Conservation (phyloP, 1,140 invertebrate genomes). For the Centruroides vittatus region DNA sequence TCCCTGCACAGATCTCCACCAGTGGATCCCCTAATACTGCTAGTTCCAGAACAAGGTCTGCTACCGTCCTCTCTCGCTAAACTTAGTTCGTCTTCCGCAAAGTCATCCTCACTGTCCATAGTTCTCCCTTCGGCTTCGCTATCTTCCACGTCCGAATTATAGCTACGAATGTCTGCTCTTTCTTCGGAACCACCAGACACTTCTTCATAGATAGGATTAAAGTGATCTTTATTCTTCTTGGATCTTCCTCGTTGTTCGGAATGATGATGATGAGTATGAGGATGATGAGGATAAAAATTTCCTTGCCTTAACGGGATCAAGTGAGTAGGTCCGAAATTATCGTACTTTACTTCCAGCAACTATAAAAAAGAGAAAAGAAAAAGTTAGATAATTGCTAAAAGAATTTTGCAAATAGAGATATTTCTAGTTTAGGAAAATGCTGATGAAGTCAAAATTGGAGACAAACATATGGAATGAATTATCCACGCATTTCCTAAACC, state of each 20-base stretch:
- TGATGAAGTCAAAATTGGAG: neutral
- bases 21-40: conserved; percentile 17
- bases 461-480: too few species aligned
- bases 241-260: neutral
- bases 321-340: conserved; percentile 15
- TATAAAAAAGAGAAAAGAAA: conserved; percentile 11
- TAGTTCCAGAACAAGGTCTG: conserved; percentile 15
- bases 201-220: conserved; percentile 20
- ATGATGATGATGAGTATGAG: conserved; percentile 6
- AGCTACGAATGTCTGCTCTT: conserved; percentile 4
- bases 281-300: conserved; percentile 9
- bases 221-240: conserved; percentile 13
- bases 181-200: conserved; percentile 17
- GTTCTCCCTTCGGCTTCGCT: conserved; percentile 15
- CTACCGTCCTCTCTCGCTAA: conserved; percentile 14
- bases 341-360: conserved; percentile 19
- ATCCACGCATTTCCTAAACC: too few species aligned
- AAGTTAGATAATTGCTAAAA: neutral
- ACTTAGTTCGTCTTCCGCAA: conserved; percentile 20
- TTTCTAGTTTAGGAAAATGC: neutral
- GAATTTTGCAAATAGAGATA: neutral
- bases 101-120: conserved; percentile 18
- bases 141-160: conserved; percentile 16
- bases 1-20: conserved; percentile 18
- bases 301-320: conserved; percentile 8